These are phyloP conservation scores for Palythoa grandis DNA, from an alignment of 92 coral and sea anemone genomes.

Conservation along the genomic window DNA sequence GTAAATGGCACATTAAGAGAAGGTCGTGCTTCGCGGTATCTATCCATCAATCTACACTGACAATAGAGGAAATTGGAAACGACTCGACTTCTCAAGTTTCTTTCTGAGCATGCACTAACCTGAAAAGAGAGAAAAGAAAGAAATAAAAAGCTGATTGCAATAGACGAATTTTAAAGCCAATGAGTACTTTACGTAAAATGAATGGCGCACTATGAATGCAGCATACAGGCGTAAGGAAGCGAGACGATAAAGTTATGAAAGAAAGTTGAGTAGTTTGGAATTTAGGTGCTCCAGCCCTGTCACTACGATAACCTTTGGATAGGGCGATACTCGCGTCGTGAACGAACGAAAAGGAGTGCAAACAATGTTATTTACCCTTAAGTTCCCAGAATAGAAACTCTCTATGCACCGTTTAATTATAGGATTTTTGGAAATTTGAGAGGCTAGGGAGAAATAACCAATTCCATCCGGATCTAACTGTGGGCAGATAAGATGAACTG, in stretches of 20 bases:
- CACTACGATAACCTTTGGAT: not conserved
- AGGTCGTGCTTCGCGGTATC: constrained; percentile 22
- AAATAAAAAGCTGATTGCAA: constrained; percentile 5
- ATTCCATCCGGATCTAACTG: no score
- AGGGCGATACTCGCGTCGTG: not conserved
- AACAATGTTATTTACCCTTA: no score
- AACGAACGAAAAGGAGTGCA: not conserved
- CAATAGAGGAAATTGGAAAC: constrained; percentile 40
- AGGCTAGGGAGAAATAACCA: no score
- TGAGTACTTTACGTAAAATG: not conserved
- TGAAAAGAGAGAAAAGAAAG: constrained; percentile 29
- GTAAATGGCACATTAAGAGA: constrained; percentile 30
- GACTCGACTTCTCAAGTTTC: constrained; percentile 46
- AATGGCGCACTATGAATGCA: not conserved
- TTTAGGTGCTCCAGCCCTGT: not conserved
- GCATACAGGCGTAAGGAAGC: not conserved
- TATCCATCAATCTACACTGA: constrained; percentile 30
- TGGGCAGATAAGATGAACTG: no score
- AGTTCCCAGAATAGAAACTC: no score
- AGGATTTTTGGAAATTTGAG: no score
- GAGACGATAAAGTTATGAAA: not conserved
- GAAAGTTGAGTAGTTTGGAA: not conserved
- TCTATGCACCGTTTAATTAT: no score
- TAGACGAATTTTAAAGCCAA: not conserved
- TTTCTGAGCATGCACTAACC: constrained; percentile 52